Conservation (phyloP, 92 coral and sea anemone genomes). For the Zoanthus gigantus region DNA sequence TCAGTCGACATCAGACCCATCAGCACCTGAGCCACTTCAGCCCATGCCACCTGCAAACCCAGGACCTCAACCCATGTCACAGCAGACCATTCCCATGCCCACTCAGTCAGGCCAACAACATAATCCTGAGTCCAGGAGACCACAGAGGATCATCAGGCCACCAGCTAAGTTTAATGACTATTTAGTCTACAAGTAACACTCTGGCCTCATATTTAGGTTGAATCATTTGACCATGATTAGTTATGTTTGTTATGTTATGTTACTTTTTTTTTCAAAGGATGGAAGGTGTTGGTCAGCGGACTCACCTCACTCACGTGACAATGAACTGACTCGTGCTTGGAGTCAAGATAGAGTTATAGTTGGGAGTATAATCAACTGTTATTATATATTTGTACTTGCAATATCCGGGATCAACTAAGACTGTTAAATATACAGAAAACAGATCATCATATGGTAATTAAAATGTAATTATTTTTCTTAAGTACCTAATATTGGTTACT, state of each 20-base stretch:
- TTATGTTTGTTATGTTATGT: no score
- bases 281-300: neutral
- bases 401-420: neutral
- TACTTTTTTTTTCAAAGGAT: no score
- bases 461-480: slow-evolving; percentile 12
- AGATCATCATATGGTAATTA: no score
- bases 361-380: neutral
- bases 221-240: neutral
- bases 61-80: neutral
- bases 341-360: neutral
- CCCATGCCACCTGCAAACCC: neutral
- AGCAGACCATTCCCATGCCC: no score
- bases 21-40: slow-evolving; percentile 6
- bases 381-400: neutral
- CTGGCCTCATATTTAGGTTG: neutral
- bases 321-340: neutral
- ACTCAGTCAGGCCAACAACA: neutral
- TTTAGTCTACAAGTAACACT: slow-evolving; percentile 16
- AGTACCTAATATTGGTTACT: slow-evolving; percentile 10
- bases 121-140: slow-evolving; percentile 5
- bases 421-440: no score
- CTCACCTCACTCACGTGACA: neutral
- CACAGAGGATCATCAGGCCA: slow-evolving; percentile 7
- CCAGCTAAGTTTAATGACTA: slow-evolving; percentile 18
- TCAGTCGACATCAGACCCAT: neutral